phyloP scores from a whole-genome alignment of 2,888 invertebrate genomes.

The Archaeoteleia sp. region DNA sequence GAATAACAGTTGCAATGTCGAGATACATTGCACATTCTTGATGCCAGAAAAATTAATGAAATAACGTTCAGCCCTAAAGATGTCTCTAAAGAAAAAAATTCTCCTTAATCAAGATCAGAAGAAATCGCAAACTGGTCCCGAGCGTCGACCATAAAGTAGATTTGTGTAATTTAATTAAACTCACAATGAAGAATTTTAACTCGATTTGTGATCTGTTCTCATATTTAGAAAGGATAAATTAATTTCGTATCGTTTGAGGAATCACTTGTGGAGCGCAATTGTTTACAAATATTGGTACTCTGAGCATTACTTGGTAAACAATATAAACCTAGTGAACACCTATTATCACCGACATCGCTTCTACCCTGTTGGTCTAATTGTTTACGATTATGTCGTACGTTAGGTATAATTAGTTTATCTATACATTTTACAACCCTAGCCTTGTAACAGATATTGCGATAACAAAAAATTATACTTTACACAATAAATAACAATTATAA shows the following conservation, averaged over 20 bases:
- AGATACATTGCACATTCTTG: too few species aligned
- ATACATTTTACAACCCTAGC: constrained; percentile 32
- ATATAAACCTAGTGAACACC: constrained; percentile 47
- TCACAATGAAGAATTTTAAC: too few species aligned
- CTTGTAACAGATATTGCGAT: constrained; percentile 18
- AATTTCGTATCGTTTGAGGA: constrained; percentile 8
- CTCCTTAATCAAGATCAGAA: too few species aligned
- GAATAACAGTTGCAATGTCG: too few species aligned
- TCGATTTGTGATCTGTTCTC: too few species aligned
- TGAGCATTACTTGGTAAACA: constrained; percentile 44
- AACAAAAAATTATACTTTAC: constrained; percentile 17
- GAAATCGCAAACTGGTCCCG: too few species aligned
- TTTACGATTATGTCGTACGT: constrained; percentile 34
- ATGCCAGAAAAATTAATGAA: too few species aligned
- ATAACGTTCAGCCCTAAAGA: too few species aligned
- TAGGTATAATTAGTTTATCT: constrained; percentile 27
- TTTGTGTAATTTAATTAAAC: too few species aligned
- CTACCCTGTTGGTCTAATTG: constrained; percentile 56
- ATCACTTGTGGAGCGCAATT: constrained; percentile 22
- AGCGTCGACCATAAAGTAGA: too few species aligned
- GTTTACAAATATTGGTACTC: constrained; percentile 36
- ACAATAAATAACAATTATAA: neutral
- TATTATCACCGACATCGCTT: constrained; percentile 54
- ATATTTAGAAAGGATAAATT: constrained; percentile 3
- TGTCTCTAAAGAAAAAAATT: too few species aligned